Conservation (phyloP, 2,888 invertebrate genomes). For the Chorisops tibialis region DNA sequence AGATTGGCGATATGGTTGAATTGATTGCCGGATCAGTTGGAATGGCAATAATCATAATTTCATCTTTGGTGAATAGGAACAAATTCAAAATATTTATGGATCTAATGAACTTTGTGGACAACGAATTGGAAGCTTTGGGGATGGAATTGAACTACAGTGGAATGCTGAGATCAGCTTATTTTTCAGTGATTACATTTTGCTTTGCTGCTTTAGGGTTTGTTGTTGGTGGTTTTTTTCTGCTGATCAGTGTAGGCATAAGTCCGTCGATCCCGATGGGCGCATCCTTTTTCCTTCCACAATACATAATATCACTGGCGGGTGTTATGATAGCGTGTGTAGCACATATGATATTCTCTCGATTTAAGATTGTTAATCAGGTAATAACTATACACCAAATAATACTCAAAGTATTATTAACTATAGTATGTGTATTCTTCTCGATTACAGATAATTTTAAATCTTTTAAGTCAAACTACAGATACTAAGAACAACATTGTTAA, state of each 20-base stretch:
- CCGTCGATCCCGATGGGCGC: neutral
- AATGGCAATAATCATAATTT: slow-evolving; percentile 40
- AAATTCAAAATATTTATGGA: neutral
- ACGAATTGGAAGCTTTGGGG: neutral
- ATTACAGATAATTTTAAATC: neutral
- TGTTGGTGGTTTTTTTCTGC: neutral
- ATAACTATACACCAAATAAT: no score
- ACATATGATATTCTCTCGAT: neutral
- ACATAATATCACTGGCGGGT: neutral
- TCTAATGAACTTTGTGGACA: neutral
- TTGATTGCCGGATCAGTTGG: slow-evolving; percentile 45
- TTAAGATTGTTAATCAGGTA: neutral
- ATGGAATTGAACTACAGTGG: neutral
- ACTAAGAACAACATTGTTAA: neutral
- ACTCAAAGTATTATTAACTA: no score
- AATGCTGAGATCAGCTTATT: neutral
- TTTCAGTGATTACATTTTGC: neutral
- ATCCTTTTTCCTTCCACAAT: slow-evolving; percentile 5
- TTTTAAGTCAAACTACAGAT: neutral
- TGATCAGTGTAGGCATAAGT: neutral
- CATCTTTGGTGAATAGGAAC: slow-evolving; percentile 34
- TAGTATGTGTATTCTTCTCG: no score
- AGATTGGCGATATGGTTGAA: slow-evolving; percentile 46
- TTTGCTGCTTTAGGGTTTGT: neutral
- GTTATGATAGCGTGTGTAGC: neutral